Percentiles rank a stretch among this genome's conserved stretches.
phyloP scores from a whole-genome alignment of 2,888 invertebrate species.

The Hoplodrina blanda region DNA sequence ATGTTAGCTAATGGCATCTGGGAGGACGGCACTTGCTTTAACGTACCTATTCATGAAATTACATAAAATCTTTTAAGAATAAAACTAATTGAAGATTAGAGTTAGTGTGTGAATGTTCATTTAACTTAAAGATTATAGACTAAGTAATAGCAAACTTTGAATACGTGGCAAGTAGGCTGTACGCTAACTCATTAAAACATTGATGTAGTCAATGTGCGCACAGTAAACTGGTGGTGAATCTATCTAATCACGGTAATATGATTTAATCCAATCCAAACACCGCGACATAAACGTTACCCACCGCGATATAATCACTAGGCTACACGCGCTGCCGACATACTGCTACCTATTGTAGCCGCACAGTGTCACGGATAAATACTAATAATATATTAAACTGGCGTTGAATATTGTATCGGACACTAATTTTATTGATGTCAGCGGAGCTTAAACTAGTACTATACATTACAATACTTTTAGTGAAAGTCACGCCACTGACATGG shows the following conservation, averaged over 20 bases:
- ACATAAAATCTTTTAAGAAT: background rate
- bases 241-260: slow-evolving; percentile 1
- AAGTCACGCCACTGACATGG: background rate
- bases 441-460: background rate
- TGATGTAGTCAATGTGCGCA: background rate
- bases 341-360: too few species aligned
- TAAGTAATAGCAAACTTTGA: too few species aligned
- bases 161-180: too few species aligned
- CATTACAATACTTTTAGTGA: background rate
- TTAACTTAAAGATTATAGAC: too few species aligned
- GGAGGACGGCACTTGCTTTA: background rate
- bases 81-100: background rate
- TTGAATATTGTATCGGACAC: slow-evolving; percentile 40
- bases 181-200: background rate
- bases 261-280: slow-evolving; percentile 15
- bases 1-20: slow-evolving; percentile 7
- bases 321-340: background rate
- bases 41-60: slow-evolving; percentile 8
- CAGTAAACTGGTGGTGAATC: background rate
- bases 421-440: slow-evolving; percentile 32
- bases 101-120: too few species aligned
- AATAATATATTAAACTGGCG: slow-evolving; percentile 30
- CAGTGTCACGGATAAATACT: background rate
- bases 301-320: background rate
- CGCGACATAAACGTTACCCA: slow-evolving; percentile 6